Evolutionary conservation across 2,888 invertebrate species (phyloP).

Genomic region (Polymixis lichenea): DNA sequence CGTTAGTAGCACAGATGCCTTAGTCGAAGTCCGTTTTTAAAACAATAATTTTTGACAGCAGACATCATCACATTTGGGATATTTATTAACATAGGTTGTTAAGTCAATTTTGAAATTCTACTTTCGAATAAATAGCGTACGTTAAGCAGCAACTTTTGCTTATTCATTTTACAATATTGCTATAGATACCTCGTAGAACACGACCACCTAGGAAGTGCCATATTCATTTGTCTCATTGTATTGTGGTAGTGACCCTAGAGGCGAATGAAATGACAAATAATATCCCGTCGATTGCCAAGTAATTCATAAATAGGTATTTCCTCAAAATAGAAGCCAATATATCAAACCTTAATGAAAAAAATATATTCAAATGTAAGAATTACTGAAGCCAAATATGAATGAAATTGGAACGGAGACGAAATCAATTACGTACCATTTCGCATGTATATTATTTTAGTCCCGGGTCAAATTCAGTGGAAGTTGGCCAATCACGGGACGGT

Average conservation of each 20-base stretch:
- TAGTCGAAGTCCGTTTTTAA: too few species aligned
- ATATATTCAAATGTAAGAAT: slow-evolving; percentile 2
- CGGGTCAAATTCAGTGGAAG: slow-evolving; percentile 75
- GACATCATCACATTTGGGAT: background rate
- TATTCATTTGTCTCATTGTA: background rate
- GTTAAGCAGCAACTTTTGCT: background rate
- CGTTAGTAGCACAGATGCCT: too few species aligned
- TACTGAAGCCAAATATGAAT: slow-evolving; percentile 23
- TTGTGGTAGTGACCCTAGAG: background rate
- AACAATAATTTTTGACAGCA: background rate
- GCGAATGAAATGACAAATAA: background rate
- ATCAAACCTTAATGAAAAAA: background rate
- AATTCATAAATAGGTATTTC: background rate
- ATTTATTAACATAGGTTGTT: background rate
- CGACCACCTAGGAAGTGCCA: background rate
- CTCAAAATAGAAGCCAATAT: slow-evolving; percentile 11
- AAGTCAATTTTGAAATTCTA: slow-evolving; percentile 2
- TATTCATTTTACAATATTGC: slow-evolving; percentile 10
- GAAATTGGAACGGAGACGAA: slow-evolving; percentile 45
- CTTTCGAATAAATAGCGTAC: background rate
- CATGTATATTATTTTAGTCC: slow-evolving; percentile 77
- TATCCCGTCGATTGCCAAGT: background rate
- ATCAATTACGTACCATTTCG: slow-evolving; percentile 67
- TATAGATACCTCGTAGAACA: background rate
- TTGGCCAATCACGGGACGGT: slow-evolving; percentile 81